These are phyloP conservation scores for Cyprinodon tularosa DNA, from an alignment of 2,113 vertebrate genomes.

Conservation along the genomic window DNA sequence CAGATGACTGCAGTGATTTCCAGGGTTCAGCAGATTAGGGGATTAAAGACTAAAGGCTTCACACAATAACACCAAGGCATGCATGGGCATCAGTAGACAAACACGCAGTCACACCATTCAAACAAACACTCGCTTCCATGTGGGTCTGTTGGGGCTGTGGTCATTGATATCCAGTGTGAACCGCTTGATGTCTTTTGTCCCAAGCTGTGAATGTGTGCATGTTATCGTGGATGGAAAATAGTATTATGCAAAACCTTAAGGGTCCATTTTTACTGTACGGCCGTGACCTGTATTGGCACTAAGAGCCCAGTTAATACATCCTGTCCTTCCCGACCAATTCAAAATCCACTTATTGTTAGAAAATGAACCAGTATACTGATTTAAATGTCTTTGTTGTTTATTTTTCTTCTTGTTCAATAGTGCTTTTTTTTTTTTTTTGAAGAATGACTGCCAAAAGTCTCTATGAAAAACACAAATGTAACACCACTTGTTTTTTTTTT, in stretches of 20 bases:
- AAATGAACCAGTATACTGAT: conserved; percentile 59
- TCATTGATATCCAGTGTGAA: conserved; percentile 40
- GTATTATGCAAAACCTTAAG: conserved; percentile 60
- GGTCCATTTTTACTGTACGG: conserved; percentile 55
- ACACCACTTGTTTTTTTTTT: conserved; percentile 50
- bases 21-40: conserved; percentile 81
- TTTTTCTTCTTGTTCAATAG: conserved; percentile 33
- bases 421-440: conserved; percentile 34
- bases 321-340: conserved; percentile 62
- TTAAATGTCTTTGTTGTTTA: conserved; percentile 27
- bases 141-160: conserved; percentile 7
- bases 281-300: conserved; percentile 51
- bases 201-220: conserved; percentile 7
- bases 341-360: conserved; percentile 58
- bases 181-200: conserved; percentile 13
- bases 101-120: conserved; percentile 6
- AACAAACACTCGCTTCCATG: conserved; percentile 17
- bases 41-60: conserved; percentile 77
- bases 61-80: conserved; percentile 77
- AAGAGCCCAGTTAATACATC: conserved; percentile 54
- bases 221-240: conserved; percentile 53
- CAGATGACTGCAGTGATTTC: conserved; percentile 80
- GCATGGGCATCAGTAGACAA: conserved; percentile 7
- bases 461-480: conserved; percentile 49
- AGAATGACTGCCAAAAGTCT: conserved; percentile 51